Evolutionary conservation across 2,797 vertebrate genomes (phyloP).

Genomic region (Anguilla pacifica): DNA sequence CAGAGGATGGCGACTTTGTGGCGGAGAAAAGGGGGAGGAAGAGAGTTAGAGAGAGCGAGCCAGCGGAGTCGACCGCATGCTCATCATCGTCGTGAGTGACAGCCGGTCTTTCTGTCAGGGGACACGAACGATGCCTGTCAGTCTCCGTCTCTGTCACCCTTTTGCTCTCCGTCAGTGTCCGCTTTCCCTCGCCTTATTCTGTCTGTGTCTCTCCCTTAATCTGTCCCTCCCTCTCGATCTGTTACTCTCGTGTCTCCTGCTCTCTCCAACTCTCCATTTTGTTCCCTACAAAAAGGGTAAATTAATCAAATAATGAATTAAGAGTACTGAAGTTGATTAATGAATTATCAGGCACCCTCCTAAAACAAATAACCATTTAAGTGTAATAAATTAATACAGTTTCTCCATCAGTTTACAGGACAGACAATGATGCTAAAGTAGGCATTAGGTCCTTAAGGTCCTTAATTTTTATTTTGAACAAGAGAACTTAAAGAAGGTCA

Average conservation of each 20-base stretch:
- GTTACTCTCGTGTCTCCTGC: not conserved
- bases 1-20: conserved; percentile 57
- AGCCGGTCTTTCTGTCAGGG: not conserved
- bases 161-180: not conserved
- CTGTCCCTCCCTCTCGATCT: not conserved
- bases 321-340: not conserved
- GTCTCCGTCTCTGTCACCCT: not conserved
- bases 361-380: not conserved
- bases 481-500: not conserved
- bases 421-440: not conserved
- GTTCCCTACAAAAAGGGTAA: not conserved
- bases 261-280: not conserved
- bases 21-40: conserved; percentile 56
- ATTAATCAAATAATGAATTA: not conserved
- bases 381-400: not conserved
- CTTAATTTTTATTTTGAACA: not conserved
- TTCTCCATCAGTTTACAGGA: not conserved
- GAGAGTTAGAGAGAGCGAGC: conserved; percentile 41
- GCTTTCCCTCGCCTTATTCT: not conserved
- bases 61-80: not conserved
- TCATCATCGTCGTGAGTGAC: conserved; percentile 54
- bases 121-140: too few species aligned
- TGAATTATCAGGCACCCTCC: not conserved
- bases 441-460: too few species aligned
- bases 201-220: not conserved